Evolutionary conservation across 1,140 invertebrate species (phyloP).

Genomic region (honey bee (Apis mellifera)): Amel_HAv3.1 CM009938.2:8035001-8035500

Average conservation of each 20-base stretch:
- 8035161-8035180: constrained; percentile 51
- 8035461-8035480: constrained; percentile 71
- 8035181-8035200: constrained; percentile 40
- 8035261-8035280: no score
- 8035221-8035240: background rate
- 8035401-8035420: constrained; percentile 28
- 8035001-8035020: constrained; percentile 59
- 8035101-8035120: constrained; percentile 52
- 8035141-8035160: constrained; percentile 49
- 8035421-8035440: constrained; percentile 75
- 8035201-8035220: background rate
- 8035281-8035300: no score
- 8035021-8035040: constrained; percentile 64
- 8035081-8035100: constrained; percentile 67
- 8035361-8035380: no score
- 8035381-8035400: background rate
- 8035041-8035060: constrained; percentile 67
- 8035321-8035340: no score
- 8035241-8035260: no score
- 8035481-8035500: constrained; percentile 79
- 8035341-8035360: background rate
- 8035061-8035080: constrained; percentile 57
- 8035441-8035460: constrained; percentile 45
- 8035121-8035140: constrained; percentile 11
- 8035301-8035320: no score